These are phyloP conservation scores for Eueremaeus valkanovi DNA, from an alignment of 2,888 invertebrate species.

Conservation along the genomic window DNA sequence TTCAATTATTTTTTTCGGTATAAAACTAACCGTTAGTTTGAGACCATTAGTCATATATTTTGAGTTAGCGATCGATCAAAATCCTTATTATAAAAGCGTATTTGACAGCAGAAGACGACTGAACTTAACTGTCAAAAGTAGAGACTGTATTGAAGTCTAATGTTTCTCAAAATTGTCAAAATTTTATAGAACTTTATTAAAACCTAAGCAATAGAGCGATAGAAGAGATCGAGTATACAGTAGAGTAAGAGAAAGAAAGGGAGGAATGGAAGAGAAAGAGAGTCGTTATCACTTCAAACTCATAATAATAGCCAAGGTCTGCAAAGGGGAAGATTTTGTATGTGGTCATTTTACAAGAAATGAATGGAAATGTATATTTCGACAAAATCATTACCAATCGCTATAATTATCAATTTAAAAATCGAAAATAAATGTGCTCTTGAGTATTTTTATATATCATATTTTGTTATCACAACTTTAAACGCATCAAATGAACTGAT, in stretches of 20 bases:
- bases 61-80: constrained; percentile 8
- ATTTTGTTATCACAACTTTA: too few relatives aligned
- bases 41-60: constrained; percentile 13
- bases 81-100: constrained; percentile 5
- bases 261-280: not conserved
- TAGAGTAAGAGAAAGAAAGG: too few relatives aligned
- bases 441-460: too few relatives aligned
- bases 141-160: constrained; percentile 3
- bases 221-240: not conserved
- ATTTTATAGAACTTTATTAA: constrained; percentile 25
- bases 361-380: too few relatives aligned
- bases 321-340: too few relatives aligned
- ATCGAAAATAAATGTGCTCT: too few relatives aligned
- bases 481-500: too few relatives aligned
- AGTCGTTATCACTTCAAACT: not conserved
- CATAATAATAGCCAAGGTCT: not conserved
- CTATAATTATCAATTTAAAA: too few relatives aligned
- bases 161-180: constrained; percentile 26
- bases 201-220: not conserved
- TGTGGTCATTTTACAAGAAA: too few relatives aligned
- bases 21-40: constrained; percentile 14
- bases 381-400: too few relatives aligned
- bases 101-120: constrained; percentile 1
- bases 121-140: constrained; percentile 5
- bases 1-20: not conserved